Evolutionary conservation across 2,113 vertebrate species (phyloP), one percentile per base, ranked within the genome.

Genomic region (Chaetorhynchus papuensis): DNA sequence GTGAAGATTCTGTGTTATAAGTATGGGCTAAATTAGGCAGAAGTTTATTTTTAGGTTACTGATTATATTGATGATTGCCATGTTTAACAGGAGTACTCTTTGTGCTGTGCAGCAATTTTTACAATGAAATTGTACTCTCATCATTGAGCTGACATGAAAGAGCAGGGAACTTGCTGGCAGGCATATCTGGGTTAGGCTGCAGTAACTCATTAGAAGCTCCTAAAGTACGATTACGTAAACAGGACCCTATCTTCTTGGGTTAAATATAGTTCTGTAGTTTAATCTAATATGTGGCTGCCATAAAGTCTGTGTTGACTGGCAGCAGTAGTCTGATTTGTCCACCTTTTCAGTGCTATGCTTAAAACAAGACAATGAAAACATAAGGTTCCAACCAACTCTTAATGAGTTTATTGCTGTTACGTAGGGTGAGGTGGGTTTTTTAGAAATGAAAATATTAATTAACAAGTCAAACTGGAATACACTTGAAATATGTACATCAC

Each of bases 211-310:
- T 92, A 94, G 72, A 56, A 84, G 76, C 83, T 95, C 47, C 90
- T 93, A 90, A 95, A 96, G 92, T 57, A 78, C 72, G 83, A 94
- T 96, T 96, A 93, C 60, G 49, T 90, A 94, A 94, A 71, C 27
- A 53, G 56, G 90, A 88, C 92, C 64, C 44, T 96, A 75, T 90
- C 61, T 94, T 77, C 82, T 88, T 24, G 23, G 82, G 85, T 94
- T 96, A 96, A 94, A 88, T 97, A 93, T 94, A 86, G 66, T 91
- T 70, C 64, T 88, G 70, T 63, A 63, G 54, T 87, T 93, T 91
- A 91, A 89, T 75, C 89, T 90, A 75, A 54, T 79, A 44, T 10
- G 15, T 69, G 57, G 13, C 39, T 85, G 39, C 39, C 21, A 9
- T 68, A 31, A 93, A 84, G 42, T 87, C 80, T 49, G 0, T 33